phyloP scores from a whole-genome alignment of 2,797 vertebrate genomes.

The Rhynchotus rufescens region DNA sequence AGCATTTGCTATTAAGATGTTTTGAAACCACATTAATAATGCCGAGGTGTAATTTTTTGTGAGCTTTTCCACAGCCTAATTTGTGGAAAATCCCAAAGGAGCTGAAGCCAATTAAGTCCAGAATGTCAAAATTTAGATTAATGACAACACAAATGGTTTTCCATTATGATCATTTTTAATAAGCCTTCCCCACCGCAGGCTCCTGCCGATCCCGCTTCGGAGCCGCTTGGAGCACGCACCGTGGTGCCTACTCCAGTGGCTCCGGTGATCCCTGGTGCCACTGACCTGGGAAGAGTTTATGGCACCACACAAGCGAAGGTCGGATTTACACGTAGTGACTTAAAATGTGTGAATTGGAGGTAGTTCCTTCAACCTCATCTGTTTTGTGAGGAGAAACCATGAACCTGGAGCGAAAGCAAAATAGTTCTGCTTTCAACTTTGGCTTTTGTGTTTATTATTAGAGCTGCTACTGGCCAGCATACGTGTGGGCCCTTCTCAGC shows the following conservation, averaged over 20 bases:
- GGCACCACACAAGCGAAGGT: background rate
- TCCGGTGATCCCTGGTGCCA: background rate
- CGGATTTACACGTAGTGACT: background rate
- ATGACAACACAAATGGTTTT: background rate
- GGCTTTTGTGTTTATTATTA: background rate
- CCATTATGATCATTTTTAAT: constrained; percentile 20
- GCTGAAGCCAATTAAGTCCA: constrained; percentile 56
- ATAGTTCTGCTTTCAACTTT: background rate
- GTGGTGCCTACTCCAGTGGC: background rate
- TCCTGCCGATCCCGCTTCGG: background rate
- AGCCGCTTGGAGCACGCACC: rapidly evolving
- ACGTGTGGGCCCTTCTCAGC: background rate
- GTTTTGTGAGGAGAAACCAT: background rate
- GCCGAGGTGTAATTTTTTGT: background rate
- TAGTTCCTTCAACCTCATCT: background rate
- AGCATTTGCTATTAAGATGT: background rate
- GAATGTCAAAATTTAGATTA: constrained; percentile 43
- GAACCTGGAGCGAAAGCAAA: background rate
- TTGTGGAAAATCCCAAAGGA: constrained; percentile 50
- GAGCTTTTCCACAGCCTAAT: constrained; percentile 9
- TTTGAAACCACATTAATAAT: background rate
- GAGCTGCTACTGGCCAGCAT: background rate
- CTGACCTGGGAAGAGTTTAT: background rate
- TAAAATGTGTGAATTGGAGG: background rate
- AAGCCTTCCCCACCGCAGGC: background rate